Evolutionary conservation across 2,113 vertebrate genomes (phyloP).

Genomic region (Alosa alosa): DNA sequence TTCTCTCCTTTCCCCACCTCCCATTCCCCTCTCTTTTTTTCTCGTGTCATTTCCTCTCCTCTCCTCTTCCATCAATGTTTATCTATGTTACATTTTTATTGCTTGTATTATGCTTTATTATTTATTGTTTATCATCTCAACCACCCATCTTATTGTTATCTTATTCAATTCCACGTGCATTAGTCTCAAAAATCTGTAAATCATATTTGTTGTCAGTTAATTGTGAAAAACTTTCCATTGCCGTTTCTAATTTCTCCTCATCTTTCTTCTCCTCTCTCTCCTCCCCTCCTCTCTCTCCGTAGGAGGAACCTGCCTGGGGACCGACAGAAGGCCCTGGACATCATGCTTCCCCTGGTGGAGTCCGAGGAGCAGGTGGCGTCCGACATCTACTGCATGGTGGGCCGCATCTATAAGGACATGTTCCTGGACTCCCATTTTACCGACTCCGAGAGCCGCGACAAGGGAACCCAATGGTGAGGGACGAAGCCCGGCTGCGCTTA

Average conservation of each 20-base stretch:
- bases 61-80: no score
- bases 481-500: not conserved
- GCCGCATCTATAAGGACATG: conserved; percentile 94
- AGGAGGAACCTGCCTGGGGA: conserved; percentile 91
- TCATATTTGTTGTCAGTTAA: no score
- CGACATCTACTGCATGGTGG: conserved; percentile 95
- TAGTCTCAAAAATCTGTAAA: no score
- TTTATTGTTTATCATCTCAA: not conserved
- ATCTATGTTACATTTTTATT: no score
- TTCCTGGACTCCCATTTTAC: conserved; percentile 93
- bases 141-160: no score
- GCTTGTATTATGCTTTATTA: not conserved
- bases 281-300: not conserved
- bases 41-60: not conserved
- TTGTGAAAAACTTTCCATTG: no score
- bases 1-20: not conserved
- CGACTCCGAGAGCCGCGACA: conserved; percentile 87
- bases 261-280: not conserved
- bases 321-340: conserved; percentile 88
- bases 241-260: not conserved
- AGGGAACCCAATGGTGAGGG: conserved; percentile 82
- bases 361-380: conserved; percentile 89
- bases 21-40: not conserved
- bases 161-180: no score
- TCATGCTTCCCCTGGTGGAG: conserved; percentile 91